These are phyloP conservation scores for Magallana gigas DNA, from an alignment of 1,140 invertebrate genomes.

Conservation along the genomic window DNA sequence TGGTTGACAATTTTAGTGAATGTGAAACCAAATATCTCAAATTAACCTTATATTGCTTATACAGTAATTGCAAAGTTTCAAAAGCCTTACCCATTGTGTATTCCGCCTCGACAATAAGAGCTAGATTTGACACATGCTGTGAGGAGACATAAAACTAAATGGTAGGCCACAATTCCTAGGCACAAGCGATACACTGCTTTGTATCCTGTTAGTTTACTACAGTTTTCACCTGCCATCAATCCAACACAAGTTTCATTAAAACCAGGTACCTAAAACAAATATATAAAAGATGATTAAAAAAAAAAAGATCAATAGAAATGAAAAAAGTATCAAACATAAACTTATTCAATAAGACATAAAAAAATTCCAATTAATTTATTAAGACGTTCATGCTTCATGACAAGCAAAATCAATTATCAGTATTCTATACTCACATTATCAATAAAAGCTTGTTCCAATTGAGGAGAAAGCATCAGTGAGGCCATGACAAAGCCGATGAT, in stretches of 20 bases:
- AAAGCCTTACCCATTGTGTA: slow-evolving; percentile 78
- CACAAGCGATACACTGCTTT: slow-evolving; percentile 80
- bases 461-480: slow-evolving; percentile 79
- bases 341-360: background rate
- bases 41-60: no score
- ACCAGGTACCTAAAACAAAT: slow-evolving; percentile 75
- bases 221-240: slow-evolving; percentile 77
- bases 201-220: slow-evolving; percentile 78
- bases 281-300: background rate
- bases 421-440: slow-evolving; percentile 74
- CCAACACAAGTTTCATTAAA: slow-evolving; percentile 78
- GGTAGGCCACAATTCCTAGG: slow-evolving; percentile 78
- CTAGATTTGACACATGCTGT: slow-evolving; percentile 78
- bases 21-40: no score
- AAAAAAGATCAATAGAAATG: background rate
- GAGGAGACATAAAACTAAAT: slow-evolving; percentile 76
- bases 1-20: no score
- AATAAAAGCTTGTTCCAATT: slow-evolving; percentile 76
- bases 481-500: slow-evolving; percentile 77
- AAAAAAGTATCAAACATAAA: background rate
- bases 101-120: slow-evolving; percentile 76
- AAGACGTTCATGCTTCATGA: background rate
- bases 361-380: no score
- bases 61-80: background rate
- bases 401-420: background rate